Evolutionary conservation across 2,113 vertebrate genomes (phyloP), one percentile per base, ranked within the genome.

Genomic region (Promerops cafer): DNA sequence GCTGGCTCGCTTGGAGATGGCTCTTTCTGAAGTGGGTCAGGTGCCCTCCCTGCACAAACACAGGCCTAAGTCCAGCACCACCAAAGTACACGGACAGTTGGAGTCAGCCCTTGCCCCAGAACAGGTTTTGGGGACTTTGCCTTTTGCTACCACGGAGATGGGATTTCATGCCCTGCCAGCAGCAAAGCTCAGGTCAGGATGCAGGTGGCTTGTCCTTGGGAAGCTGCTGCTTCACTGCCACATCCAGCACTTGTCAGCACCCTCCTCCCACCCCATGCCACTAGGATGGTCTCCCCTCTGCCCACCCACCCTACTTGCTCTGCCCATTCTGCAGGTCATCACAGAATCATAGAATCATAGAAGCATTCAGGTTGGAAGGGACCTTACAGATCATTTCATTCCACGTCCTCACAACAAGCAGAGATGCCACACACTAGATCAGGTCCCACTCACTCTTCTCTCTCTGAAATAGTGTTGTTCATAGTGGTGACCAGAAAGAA

Each of bases 1-100:
- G 50, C 37, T 8, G 47, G 49, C 84, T 84, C 4, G 0, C 11
- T 23, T 24, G 35, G 72, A 47, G 40, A 39, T 1, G 2, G 63
- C 52, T 27, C 39, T 61, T 37, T 85, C 50, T 90, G 63, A 90
- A 87, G 68, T 7, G 44, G 47, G 68, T 93, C 91, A 75, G 31
- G 52, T 70, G 86, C 86, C 40, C 60, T 47, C 60, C 72, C 86
- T 92, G 89, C 39, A 39, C 86, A 95, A 94, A 92, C 83, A 91
- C 39, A 28, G 93, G 60, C 64, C 76, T 63, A 71, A 90, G 49
- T 91, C 69, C 40, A 8, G 69, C 83, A 89, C 80, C 89, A 56
- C 68, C 94, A 92, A 94, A 84, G 95, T 75, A 90, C 89, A 75
- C 64, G 4, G 68, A 44, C 13, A 45, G 37, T 61, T 83, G 76